phyloP scores from a whole-genome alignment of 2,888 invertebrate genomes.

The Matsumyia berberina region DNA sequence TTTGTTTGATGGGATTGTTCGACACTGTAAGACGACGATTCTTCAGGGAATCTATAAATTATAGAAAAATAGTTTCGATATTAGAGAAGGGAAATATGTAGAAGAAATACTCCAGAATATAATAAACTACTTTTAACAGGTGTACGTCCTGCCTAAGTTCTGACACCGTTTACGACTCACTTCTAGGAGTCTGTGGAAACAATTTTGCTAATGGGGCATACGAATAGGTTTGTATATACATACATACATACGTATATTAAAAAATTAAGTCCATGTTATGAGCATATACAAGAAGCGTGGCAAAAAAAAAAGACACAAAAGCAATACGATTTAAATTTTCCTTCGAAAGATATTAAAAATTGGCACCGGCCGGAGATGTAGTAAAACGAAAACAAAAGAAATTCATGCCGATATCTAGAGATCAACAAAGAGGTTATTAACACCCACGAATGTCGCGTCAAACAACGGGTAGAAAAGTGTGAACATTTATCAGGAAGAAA shows the following conservation, averaged over 20 bases:
- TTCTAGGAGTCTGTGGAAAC: too few species aligned
- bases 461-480: conserved; percentile 10
- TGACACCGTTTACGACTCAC: too few species aligned
- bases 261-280: too few species aligned
- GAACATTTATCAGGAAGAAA: conserved; percentile 9
- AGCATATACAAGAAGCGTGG: background rate
- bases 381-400: conserved; percentile 25
- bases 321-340: background rate
- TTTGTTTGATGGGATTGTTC: conserved; percentile 29
- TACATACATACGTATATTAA: background rate
- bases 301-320: too few species aligned
- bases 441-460: conserved; percentile 20
- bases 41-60: conserved; percentile 74
- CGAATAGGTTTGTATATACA: too few species aligned
- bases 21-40: conserved; percentile 74
- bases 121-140: too few species aligned
- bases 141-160: too few species aligned
- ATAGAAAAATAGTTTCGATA: background rate
- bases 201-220: too few species aligned
- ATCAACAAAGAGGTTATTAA: conserved; percentile 54
- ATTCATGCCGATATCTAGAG: background rate
- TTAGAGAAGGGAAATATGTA: too few species aligned
- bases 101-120: too few species aligned
- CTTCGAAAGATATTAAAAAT: background rate
- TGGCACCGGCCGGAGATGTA: background rate